These are phyloP conservation scores for Aleiodes leptofemur DNA, from an alignment of 2,888 invertebrate genomes.

Conservation along the genomic window DNA sequence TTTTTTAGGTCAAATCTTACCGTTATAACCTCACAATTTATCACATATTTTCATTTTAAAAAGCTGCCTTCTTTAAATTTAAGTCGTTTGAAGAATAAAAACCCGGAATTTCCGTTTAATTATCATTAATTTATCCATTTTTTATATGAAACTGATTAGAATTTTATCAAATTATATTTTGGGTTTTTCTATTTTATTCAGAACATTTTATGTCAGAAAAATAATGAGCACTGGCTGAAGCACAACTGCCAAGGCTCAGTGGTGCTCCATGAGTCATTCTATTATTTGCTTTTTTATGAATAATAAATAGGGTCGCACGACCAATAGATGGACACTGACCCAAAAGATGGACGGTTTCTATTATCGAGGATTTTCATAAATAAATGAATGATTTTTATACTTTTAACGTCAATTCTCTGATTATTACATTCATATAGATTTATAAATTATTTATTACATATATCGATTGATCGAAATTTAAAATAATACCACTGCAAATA, in stretches of 20 bases:
- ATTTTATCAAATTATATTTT: not conserved
- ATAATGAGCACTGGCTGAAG: not conserved
- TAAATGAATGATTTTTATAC: no score
- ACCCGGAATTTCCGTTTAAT: conserved; percentile 20
- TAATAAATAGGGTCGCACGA: no score
- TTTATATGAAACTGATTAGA: not conserved
- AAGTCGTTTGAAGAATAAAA: conserved; percentile 33
- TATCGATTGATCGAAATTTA: no score
- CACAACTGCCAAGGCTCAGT: not conserved
- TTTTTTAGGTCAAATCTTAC: not conserved
- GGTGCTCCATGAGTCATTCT: conserved; percentile 1
- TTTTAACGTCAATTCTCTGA: no score
- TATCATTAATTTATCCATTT: conserved; percentile 23
- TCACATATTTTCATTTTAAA: not conserved
- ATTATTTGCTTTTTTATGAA: not conserved
- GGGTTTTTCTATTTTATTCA: not conserved
- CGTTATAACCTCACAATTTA: conserved; percentile 24
- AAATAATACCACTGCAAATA: no score
- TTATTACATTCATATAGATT: no score
- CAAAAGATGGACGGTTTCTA: no score
- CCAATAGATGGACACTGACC: no score
- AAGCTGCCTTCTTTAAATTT: not conserved
- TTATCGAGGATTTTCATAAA: no score
- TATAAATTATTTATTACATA: no score
- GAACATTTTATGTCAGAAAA: not conserved